Evolutionary conservation across 2,888 invertebrate genomes (phyloP), one percentile per base, ranked within the genome.

Genomic region (Microplitis manilae): DNA sequence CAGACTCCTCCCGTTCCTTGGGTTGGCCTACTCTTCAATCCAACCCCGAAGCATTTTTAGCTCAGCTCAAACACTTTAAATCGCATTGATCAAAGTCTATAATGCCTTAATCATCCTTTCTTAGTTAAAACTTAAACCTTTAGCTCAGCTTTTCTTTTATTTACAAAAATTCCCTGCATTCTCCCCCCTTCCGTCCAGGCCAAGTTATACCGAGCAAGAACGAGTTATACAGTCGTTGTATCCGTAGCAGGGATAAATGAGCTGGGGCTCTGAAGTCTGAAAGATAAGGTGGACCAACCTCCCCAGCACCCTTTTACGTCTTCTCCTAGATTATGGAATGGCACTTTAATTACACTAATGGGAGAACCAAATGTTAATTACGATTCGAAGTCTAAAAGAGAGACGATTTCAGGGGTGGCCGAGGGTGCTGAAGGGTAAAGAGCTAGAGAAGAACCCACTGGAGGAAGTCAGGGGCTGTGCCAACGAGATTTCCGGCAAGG

Each of bases 271-370:
- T 90, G 90, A 89, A 89, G 89, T 87, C 89, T 88, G 87, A 88
- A 89, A 90, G 90, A 90, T 90, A 90, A 90, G 89, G 87, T 88
- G 82, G 81, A 83, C 86, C 88, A 85, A 70, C 68, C 69, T 75
- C 39, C 70, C 68, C 9, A 41, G 17, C 64, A 17, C 62, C 76
- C 70, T 76, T 80, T 81, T 80, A 77, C 78, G 75, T 84, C 86
- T 84, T 86, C 88, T 88, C 91, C 90, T 91, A 91, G 92, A 92
- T 92, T 92, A 92, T 91, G 91, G 92, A 93, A 93, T 91, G 93
- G 92, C 92, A 92, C 92, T 93, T 94, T 94, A 94, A 94, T 94
- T 94, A 94, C 92, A 93, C 93, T 94, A 94, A 94, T 94, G 94
- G 94, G 92, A 92, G 92, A 92, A 92, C 92, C 92, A 92, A 93